Percentiles rank a stretch among this genome's conserved stretches.
phyloP scores from a whole-genome alignment of 1,140 invertebrate species.

The Colletes gigas region DNA sequence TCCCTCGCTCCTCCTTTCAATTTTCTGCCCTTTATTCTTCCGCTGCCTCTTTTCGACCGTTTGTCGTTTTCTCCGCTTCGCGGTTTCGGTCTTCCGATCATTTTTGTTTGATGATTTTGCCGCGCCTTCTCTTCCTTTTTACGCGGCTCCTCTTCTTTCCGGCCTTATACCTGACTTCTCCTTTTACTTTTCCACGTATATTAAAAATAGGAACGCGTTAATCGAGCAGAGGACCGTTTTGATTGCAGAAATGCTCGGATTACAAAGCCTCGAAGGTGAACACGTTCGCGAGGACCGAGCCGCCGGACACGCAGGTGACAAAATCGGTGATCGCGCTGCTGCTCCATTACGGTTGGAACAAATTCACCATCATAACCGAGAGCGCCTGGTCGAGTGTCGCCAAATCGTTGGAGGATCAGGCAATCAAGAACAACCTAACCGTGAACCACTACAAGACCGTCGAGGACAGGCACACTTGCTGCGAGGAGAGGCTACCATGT shows the following conservation, averaged over 20 bases:
- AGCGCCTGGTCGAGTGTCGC: slow-evolving; percentile 90
- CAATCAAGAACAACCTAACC: slow-evolving; percentile 88
- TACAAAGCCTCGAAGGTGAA: slow-evolving; percentile 91
- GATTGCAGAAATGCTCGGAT: slow-evolving; percentile 94
- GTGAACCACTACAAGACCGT: slow-evolving; percentile 88
- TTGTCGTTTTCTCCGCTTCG: background rate
- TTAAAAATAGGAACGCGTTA: too few relatives aligned
- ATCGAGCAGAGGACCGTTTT: background rate
- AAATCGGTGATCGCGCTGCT: slow-evolving; percentile 95
- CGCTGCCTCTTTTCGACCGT: background rate
- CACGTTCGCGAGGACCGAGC: slow-evolving; percentile 96
- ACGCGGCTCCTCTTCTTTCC: background rate
- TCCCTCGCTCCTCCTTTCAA: background rate
- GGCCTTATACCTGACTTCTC: too few relatives aligned
- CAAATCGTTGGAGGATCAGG: slow-evolving; percentile 87
- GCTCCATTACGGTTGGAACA: slow-evolving; percentile 95
- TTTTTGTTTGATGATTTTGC: background rate
- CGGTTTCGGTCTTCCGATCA: background rate
- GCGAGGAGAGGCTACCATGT: slow-evolving; percentile 86
- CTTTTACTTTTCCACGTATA: too few relatives aligned
- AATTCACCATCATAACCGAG: slow-evolving; percentile 96
- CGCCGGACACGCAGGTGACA: slow-evolving; percentile 95
- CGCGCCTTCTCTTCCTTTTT: background rate
- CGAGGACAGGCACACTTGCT: slow-evolving; percentile 87
- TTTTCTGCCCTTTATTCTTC: slow-evolving; percentile 10